phyloP scores from a whole-genome alignment of 2,888 invertebrate genomes.

The Ophion ellenae region DNA sequence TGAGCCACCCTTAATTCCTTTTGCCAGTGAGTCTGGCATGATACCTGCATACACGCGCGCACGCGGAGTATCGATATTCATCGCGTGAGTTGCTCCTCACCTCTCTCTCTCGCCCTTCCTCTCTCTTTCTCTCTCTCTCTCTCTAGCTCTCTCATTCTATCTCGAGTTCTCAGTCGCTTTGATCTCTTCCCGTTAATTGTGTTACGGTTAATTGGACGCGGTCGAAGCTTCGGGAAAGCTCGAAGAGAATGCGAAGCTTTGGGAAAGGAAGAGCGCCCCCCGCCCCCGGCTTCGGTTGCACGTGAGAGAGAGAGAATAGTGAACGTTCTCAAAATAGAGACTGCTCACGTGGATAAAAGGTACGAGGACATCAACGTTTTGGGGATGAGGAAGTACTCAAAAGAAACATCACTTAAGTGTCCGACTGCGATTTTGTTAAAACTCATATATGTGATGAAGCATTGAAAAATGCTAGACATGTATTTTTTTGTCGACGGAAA shows the following conservation, averaged over 20 bases:
- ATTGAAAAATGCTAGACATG: too few species aligned
- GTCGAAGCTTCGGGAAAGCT: slow-evolving; percentile 62
- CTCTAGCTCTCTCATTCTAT: slow-evolving; percentile 11
- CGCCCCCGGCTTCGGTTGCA: background rate
- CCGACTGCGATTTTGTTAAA: too few species aligned
- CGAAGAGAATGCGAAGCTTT: slow-evolving; percentile 36
- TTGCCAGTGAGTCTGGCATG: too few species aligned
- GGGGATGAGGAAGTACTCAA: too few species aligned
- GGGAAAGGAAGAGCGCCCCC: background rate
- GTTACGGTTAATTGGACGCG: slow-evolving; percentile 65
- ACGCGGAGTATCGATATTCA: slow-evolving; percentile 24
- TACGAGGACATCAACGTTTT: too few species aligned
- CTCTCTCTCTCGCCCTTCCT: too few species aligned
- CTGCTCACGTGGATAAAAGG: too few species aligned
- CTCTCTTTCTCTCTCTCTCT: background rate
- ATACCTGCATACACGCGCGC: background rate
- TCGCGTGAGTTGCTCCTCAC: slow-evolving; percentile 8
- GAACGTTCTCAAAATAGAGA: too few species aligned
- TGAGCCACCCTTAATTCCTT: too few species aligned
- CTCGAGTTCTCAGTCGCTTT: slow-evolving; percentile 50
- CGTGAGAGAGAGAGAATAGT: slow-evolving; percentile 6
- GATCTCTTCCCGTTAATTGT: slow-evolving; percentile 65
- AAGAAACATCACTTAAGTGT: too few species aligned
- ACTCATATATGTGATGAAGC: too few species aligned
- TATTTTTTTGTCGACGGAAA: too few species aligned